Evolutionary conservation across 2,113 vertebrate species (phyloP), one percentile per base, ranked within the genome.

Genomic region (Pungitius pungitius): DNA sequence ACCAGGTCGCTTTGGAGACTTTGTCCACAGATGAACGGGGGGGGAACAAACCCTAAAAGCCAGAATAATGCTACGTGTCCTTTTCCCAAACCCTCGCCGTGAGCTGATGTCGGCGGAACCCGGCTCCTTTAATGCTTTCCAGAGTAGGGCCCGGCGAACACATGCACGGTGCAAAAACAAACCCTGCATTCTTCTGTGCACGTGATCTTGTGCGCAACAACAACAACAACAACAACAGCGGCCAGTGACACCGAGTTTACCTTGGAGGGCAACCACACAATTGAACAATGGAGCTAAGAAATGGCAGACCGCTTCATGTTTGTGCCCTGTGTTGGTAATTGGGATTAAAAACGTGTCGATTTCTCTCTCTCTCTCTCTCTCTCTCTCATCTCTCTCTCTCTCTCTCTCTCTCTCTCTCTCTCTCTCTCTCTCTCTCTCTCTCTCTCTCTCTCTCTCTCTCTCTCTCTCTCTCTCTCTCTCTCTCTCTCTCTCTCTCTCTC

Each of bases 41-140:
- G 4, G 13, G 30, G 30, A n/a, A n/a, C 39, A 49, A 20, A 42
- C 26, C 3, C 65, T 67, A 9, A 5, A 5, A 65, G n/a, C 37
- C 33, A 37, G 13, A 51, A 49, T 35, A 33, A 7, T 7, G 11
- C n/a, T 24, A 45, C 42, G 22, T 51, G 8, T 26, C 45, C n/a
- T n/a, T n/a, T n/a, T n/a, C n/a, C n/a, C n/a, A n/a, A n/a, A n/a
- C n/a, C n/a, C n/a, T n/a, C n/a, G n/a, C n/a, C n/a, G n/a, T n/a
- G n/a, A n/a, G n/a, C n/a, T n/a, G n/a, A n/a, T n/a, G n/a, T n/a
- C n/a, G n/a, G n/a, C n/a, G n/a, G n/a, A n/a, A n/a, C n/a, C 27
- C 8, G 8, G 58, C 67, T 64, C 60, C 30, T n/a, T 85, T 71
- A 87, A 71, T 45, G 69, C 24, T 30, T 86, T 76, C 69, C 61